A percentile compares a stretch with the other conserved stretches of the same genome.
Conservation (phyloP, 2,797 vertebrate species). For the Gobionotothen gibberifrons region DNA sequence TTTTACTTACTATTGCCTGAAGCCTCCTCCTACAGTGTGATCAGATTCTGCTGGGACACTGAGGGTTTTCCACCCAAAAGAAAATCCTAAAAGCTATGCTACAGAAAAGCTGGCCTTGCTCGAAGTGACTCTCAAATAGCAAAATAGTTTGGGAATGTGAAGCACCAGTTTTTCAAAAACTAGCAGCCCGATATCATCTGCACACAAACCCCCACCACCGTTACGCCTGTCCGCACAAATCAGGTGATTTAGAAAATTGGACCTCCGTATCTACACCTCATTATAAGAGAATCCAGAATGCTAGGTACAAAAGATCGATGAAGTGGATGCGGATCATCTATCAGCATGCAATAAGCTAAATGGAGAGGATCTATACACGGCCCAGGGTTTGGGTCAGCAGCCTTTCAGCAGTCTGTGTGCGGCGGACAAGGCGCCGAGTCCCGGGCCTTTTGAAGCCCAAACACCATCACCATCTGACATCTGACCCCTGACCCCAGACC, state of each 20-base stretch:
- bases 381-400: slow-evolving; percentile 51
- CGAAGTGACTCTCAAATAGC: slow-evolving; percentile 66
- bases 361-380: slow-evolving; percentile 71
- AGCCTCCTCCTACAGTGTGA: slow-evolving; percentile 39
- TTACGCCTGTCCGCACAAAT: slow-evolving; percentile 26
- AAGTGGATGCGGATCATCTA: slow-evolving; percentile 68
- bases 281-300: slow-evolving; percentile 47
- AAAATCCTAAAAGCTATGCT: slow-evolving; percentile 72
- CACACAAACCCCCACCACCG: slow-evolving; percentile 23
- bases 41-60: slow-evolving; percentile 32
- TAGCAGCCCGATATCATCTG: slow-evolving; percentile 55
- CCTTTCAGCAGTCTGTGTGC: slow-evolving; percentile 63
- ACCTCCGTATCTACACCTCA: slow-evolving; percentile 58
- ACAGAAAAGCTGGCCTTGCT: slow-evolving; percentile 76
- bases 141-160: slow-evolving; percentile 72
- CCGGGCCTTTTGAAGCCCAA: slow-evolving; percentile 42
- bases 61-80: slow-evolving; percentile 49
- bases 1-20: slow-evolving; percentile 37
- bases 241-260: slow-evolving; percentile 54
- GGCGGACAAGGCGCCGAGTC: slow-evolving; percentile 44
- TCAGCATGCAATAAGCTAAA: slow-evolving; percentile 80
- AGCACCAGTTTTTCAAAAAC: slow-evolving; percentile 74
- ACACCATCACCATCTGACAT: slow-evolving; percentile 23
- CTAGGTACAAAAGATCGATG: slow-evolving; percentile 70
- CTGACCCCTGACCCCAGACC: slow-evolving; percentile 1